phyloP scores from a whole-genome alignment of 2,888 invertebrate genomes.

The Lottia gigantea region DNA sequence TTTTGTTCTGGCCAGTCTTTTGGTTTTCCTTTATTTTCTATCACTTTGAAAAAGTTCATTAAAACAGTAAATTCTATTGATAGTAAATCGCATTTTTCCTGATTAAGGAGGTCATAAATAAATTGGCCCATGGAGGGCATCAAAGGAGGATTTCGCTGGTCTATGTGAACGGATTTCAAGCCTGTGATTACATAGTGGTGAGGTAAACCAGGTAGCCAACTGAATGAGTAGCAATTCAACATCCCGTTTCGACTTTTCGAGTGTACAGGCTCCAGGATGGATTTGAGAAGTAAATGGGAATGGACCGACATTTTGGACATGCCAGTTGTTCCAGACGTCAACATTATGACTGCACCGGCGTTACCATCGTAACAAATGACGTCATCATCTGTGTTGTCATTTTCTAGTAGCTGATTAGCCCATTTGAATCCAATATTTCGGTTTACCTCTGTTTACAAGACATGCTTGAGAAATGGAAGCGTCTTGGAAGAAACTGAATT shows the following conservation, averaged over 20 bases:
- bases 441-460: not conserved
- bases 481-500: not conserved
- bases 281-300: not conserved
- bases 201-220: not conserved
- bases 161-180: not conserved
- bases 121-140: not conserved
- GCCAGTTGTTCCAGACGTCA: not conserved
- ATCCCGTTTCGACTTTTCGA: not conserved
- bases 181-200: not conserved
- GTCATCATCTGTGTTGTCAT: not conserved
- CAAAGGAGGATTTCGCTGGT: not conserved
- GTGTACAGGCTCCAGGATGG: not conserved
- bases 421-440: not conserved
- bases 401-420: not conserved
- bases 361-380: not conserved
- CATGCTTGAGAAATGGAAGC: not conserved
- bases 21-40: too few species aligned
- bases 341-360: not conserved
- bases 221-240: not conserved
- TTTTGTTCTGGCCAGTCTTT: not conserved
- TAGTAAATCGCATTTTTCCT: not conserved
- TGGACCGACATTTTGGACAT: not conserved
- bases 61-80: not conserved
- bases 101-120: not conserved
- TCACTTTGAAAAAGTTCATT: not conserved